phyloP scores from a whole-genome alignment of 35 echinoderm and acorn worm species.

The Ophiothrix spiculata region DNA sequence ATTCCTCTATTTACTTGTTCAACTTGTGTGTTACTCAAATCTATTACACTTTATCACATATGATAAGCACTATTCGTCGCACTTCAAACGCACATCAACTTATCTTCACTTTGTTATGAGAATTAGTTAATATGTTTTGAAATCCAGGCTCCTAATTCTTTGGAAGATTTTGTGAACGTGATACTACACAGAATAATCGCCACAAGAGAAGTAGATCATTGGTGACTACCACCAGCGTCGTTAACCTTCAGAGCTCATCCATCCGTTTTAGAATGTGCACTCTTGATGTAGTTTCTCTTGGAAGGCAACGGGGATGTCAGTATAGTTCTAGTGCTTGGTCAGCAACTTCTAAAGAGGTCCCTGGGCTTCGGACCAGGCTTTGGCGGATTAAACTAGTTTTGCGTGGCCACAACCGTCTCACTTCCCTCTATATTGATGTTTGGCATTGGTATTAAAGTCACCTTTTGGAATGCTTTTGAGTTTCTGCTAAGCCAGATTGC shows the following conservation, averaged over 20 bases:
- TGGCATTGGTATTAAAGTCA: not conserved
- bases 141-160: no score
- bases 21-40: no score
- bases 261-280: not conserved
- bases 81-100: no score
- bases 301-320: not conserved
- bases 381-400: not conserved
- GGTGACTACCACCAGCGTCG: not conserved
- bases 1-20: no score
- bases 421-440: not conserved
- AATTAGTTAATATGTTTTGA: no score
- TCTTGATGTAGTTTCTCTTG: not conserved
- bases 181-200: no score
- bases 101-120: no score
- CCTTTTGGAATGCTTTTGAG: not conserved
- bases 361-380: not conserved
- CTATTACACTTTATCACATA: no score
- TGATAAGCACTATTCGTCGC: no score
- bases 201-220: not conserved
- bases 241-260: not conserved
- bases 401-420: not conserved
- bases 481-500: not conserved
- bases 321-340: not conserved
- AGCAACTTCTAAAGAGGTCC: not conserved
- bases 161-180: no score